phyloP scores from a whole-genome alignment of 2,113 vertebrate species.

The Leuciscus idus region DNA sequence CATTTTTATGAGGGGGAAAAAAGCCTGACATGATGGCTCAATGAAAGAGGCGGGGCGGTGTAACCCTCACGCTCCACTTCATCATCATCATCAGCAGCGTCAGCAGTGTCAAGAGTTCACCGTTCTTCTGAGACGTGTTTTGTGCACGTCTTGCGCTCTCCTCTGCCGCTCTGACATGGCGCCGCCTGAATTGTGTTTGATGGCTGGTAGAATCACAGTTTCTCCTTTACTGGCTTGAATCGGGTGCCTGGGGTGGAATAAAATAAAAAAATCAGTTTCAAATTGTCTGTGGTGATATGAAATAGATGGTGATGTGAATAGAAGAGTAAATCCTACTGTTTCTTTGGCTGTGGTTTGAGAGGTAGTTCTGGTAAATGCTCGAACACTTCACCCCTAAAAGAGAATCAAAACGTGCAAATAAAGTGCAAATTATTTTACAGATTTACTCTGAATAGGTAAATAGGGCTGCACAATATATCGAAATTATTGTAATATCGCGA shows the following conservation, averaged over 20 bases:
- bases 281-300: background rate
- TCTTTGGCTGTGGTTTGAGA: constrained; percentile 61
- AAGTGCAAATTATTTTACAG: background rate
- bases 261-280: background rate
- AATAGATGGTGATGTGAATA: background rate
- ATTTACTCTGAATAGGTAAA: background rate
- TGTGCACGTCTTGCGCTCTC: constrained; percentile 65
- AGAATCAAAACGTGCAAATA: background rate
- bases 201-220: constrained; percentile 65
- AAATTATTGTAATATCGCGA: no score
- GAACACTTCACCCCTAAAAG: constrained; percentile 53
- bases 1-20: background rate
- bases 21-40: background rate
- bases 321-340: constrained; percentile 61
- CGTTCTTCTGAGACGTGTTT: constrained; percentile 56
- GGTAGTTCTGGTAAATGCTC: constrained; percentile 62
- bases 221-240: constrained; percentile 45
- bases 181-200: constrained; percentile 66
- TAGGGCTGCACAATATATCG: no score
- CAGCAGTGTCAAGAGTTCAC: constrained; percentile 30
- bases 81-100: background rate
- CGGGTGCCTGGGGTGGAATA: background rate
- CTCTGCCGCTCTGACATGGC: constrained; percentile 67
- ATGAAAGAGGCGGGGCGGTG: background rate
- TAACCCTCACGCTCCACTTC: background rate